Evolutionary conservation across 1,140 invertebrate species (phyloP).

Genomic region (Onthophagus taurus): DNA sequence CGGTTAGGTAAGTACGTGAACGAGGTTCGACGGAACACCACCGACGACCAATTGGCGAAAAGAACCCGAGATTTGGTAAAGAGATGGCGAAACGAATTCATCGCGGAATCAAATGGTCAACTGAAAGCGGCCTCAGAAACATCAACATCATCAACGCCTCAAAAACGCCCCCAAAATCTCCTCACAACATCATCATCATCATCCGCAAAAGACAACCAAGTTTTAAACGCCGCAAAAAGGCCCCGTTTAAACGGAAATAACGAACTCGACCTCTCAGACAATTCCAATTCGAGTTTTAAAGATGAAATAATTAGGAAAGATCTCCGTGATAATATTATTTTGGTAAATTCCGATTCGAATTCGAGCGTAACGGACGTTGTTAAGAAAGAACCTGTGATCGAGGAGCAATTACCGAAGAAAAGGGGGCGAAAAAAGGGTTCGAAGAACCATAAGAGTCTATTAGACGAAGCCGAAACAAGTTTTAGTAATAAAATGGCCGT

Average conservation of each 20-base stretch:
- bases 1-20: conserved; percentile 91
- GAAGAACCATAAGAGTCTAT: conserved; percentile 46
- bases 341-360: conserved; percentile 37
- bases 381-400: conserved; percentile 22
- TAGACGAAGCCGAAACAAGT: conserved; percentile 43
- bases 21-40: conserved; percentile 76
- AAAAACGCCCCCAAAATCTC: conserved; percentile 13
- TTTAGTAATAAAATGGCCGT: conserved; percentile 55
- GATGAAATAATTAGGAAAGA: conserved; percentile 26
- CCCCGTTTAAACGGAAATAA: conserved; percentile 27
- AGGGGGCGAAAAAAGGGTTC: conserved; percentile 61
- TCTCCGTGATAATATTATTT: conserved; percentile 23
- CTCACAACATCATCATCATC: conserved; percentile 5
- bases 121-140: conserved; percentile 21
- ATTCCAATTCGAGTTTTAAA: conserved; percentile 37
- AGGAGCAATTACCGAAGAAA: conserved; percentile 43
- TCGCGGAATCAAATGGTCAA: conserved; percentile 44
- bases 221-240: conserved; percentile 16
- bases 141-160: not conserved
- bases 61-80: conserved; percentile 85
- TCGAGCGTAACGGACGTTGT: conserved; percentile 32
- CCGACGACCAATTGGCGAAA: conserved; percentile 70
- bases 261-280: conserved; percentile 33
- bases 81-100: conserved; percentile 77
- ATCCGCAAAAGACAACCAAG: conserved; percentile 5